Percentiles rank a stretch among this genome's conserved stretches.
phyloP scores from a whole-genome alignment of 2,888 invertebrate genomes.

The Salpingus planirostris region DNA sequence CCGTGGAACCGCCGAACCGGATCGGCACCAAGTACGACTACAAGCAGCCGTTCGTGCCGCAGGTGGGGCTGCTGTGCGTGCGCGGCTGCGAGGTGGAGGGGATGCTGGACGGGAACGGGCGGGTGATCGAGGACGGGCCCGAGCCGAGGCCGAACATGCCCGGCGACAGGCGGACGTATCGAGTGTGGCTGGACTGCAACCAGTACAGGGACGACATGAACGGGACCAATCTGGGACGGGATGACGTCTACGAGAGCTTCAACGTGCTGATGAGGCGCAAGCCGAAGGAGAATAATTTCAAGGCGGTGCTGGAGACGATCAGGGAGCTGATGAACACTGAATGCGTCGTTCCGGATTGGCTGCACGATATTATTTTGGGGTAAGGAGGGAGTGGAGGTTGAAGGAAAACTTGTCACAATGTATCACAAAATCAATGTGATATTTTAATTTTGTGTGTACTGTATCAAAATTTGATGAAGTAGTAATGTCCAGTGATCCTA shows the following conservation, averaged over 20 bases:
- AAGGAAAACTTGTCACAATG: too few species aligned
- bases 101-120: slow-evolving; percentile 89
- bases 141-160: slow-evolving; percentile 79
- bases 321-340: slow-evolving; percentile 98
- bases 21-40: slow-evolving; percentile 82
- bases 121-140: slow-evolving; percentile 93
- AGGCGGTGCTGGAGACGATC: slow-evolving; percentile 97
- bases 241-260: slow-evolving; percentile 63
- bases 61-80: slow-evolving; percentile 85
- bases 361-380: slow-evolving; percentile 96
- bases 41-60: slow-evolving; percentile 78
- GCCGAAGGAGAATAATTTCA: slow-evolving; percentile 99
- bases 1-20: slow-evolving; percentile 74
- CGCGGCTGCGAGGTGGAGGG: slow-evolving; percentile 98
- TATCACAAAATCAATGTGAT: too few species aligned
- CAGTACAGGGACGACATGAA: slow-evolving; percentile 94
- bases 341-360: slow-evolving; percentile 93
- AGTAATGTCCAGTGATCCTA: too few species aligned
- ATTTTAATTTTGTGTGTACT: too few species aligned
- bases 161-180: slow-evolving; percentile 84
- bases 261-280: slow-evolving; percentile 97
- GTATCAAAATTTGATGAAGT: too few species aligned
- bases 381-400: too few species aligned
- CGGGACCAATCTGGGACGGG: slow-evolving; percentile 66
- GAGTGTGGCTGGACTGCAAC: slow-evolving; percentile 93